Conservation (phyloP, 2,797 vertebrate species). For the Sarcophilus harrisii region DNA sequence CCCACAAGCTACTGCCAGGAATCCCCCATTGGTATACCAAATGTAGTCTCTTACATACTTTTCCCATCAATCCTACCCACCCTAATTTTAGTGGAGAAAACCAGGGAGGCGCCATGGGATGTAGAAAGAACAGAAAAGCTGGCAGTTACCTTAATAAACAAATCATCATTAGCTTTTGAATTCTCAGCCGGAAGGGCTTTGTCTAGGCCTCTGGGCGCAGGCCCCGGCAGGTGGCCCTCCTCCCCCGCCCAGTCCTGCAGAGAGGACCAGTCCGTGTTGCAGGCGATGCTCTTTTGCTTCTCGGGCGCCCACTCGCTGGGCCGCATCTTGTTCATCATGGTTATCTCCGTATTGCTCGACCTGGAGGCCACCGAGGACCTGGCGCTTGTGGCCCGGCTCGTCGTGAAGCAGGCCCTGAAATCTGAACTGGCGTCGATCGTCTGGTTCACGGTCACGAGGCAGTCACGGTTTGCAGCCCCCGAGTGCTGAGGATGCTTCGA, state of each 20-base stretch:
- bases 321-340: constrained; percentile 68
- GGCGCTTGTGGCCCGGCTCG: constrained; percentile 73
- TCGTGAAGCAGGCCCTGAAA: constrained; percentile 77
- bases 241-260: fast-evolving
- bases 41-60: background rate
- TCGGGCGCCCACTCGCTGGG: background rate
- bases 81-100: background rate
- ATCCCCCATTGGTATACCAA: background rate
- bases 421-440: constrained; percentile 68
- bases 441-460: constrained; percentile 43
- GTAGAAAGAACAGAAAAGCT: background rate
- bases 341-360: constrained; percentile 80
- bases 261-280: constrained; percentile 68
- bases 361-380: constrained; percentile 58
- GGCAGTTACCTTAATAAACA: constrained; percentile 76
- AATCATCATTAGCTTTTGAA: constrained; percentile 43
- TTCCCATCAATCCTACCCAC: background rate
- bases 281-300: constrained; percentile 53
- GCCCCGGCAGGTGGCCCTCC: fast-evolving
- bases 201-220: background rate
- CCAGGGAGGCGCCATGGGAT: background rate
- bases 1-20: fast-evolving
- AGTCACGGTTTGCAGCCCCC: fast-evolving
- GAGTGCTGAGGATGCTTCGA: fast-evolving
- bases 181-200: background rate